These are phyloP conservation scores for Lycocorax pyrrhopterus DNA, from an alignment of 2,113 vertebrate genomes.

Conservation along the genomic window DNA sequence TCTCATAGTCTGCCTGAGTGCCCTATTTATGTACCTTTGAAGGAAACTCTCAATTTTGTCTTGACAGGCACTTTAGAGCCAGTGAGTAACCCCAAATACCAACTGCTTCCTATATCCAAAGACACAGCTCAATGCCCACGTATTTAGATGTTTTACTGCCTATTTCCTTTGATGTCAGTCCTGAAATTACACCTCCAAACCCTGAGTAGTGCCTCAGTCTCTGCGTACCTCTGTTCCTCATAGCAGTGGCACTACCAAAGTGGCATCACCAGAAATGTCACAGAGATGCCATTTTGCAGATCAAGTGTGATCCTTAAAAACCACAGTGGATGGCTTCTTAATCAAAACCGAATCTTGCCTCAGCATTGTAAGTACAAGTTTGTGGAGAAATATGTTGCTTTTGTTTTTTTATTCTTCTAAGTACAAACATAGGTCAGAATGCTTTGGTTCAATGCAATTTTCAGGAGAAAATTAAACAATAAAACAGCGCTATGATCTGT, in stretches of 20 bases:
- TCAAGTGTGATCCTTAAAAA: background rate
- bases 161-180: background rate
- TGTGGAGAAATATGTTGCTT: background rate
- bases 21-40: background rate
- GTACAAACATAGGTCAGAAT: background rate
- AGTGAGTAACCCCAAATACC: background rate
- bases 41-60: background rate
- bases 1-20: background rate
- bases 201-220: background rate
- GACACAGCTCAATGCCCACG: background rate
- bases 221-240: background rate
- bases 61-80: background rate
- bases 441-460: background rate
- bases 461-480: background rate
- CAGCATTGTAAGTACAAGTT: background rate
- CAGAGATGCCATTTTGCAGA: background rate
- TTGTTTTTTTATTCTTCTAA: background rate
- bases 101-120: background rate
- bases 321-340: background rate
- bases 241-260: background rate
- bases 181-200: background rate
- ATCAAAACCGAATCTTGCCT: background rate
- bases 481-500: constrained; percentile 37
- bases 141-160: background rate
- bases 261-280: background rate